Evolutionary conservation across 2,888 invertebrate species (phyloP), one percentile per base, ranked within the genome.

Genomic region (Ferdinandea cuprea): DNA sequence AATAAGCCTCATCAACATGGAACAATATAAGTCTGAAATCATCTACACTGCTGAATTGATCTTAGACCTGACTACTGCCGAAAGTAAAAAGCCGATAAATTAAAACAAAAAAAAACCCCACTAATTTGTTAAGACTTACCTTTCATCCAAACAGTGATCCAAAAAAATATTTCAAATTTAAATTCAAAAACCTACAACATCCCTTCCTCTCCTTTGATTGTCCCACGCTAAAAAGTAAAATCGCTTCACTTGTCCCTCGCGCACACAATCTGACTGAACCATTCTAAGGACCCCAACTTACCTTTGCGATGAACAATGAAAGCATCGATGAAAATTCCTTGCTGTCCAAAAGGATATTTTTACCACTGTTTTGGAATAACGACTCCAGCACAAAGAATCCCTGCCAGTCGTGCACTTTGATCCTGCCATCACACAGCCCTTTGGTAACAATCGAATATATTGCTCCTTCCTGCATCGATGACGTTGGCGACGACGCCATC

Each of bases 281-380:
- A 15, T 76, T 35, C 19, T 66, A 58, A 68, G 56, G 4, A 50
- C 17, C 40, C 42, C 9, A 46, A 85, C 89, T 88, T 86, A 91
- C 90, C 90, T 88, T 88, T 69, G 87, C 88, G 73, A 91, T 88
- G 71, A 90, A 88, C 73, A 89, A 88, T 86, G 89, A 87, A 85
- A 91, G 80, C 86, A 90, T 86, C 69, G 88, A 87, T 79, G 88
- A 87, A 86, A 90, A 91, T 85, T 88, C 88, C 85, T 90, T 90
- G 85, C 89, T 90, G 72, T 90, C 89, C 46, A 89, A 88, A 73
- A 91, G 85, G 74, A 91, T 88, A 87, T 88, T 88, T 87, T 89
- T 90, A 81, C 88, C 88, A 84, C 89, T 89, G 85, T 89, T 89
- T 71, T 87, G 88, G 81, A 91, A 90, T 73, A 91, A 88, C 73